Evolutionary conservation across 2,113 vertebrate genomes (phyloP), one percentile per base, ranked within the genome.

Genomic region (Hippocampus mohnikei): DNA sequence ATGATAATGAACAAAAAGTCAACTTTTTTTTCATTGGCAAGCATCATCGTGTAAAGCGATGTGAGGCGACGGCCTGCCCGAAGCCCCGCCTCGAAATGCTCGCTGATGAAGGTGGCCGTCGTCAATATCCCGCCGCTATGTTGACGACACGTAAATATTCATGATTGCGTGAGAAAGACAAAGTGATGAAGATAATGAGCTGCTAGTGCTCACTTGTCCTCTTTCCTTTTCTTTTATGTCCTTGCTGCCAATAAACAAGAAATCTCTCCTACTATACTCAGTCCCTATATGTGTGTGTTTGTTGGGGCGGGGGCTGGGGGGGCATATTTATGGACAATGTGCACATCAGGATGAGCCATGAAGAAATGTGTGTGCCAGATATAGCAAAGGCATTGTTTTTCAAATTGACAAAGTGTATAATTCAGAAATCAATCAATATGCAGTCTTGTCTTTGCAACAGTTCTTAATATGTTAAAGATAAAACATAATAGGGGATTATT

Each of bases 211-310:
- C 56, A 23, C 23, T 25, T 48, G 46, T 48, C 46, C 3, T 48
- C 16, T 50, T 50, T 60, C 6, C 15, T 37, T 21, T 60, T 2
- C 4, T 65, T 64, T 64, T 44, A 3, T 23, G 40, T 65, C n/a
- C 5, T 65, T 46, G n/a, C 63, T 65, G 63, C 63, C 41, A 65
- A 65, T 65, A 65, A 65, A 65, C 15, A 46, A 13, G 23, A 65
- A 46, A 46, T 46, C 21, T 23, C 40, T 64, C 6, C 8, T 46
- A 23, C 41, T 46, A 16, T 65, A 23, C 41, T 46, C 1, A 10
- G 16, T 9, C 15, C 16, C 1, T 18, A 29, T 3, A 0, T 40
- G 59, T 61, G 29, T 61, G 27, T 21, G 15, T 27, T 48, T 48
- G 46, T 44, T 44, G 42, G 2, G 12, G 42, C 0, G 12, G 42